Percentiles rank a stretch among this genome's conserved stretches.
phyloP scores from a whole-genome alignment of 2,797 vertebrate species.

The Gymnodraco acuticeps region DNA sequence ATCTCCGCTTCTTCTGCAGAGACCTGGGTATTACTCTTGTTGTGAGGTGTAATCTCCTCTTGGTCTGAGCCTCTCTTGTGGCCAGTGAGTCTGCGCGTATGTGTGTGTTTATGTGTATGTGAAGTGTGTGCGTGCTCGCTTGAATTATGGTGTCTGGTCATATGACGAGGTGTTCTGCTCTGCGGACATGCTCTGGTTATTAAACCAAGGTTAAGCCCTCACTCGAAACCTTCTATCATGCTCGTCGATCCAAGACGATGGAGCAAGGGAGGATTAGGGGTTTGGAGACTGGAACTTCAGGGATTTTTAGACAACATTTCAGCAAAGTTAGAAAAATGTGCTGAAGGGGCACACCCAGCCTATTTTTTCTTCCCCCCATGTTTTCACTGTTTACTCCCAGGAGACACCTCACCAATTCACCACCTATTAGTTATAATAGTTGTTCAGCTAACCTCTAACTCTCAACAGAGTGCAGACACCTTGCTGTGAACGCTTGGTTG shows the following conservation, averaged over 20 bases:
- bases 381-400: conserved; percentile 33
- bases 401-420: conserved; percentile 14
- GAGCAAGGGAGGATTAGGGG: conserved; percentile 76
- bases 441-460: conserved; percentile 29
- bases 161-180: conserved; percentile 75
- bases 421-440: conserved; percentile 23
- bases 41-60: conserved; percentile 76
- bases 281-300: conserved; percentile 70
- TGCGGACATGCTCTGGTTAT: conserved; percentile 75
- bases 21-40: conserved; percentile 75
- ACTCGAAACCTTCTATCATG: conserved; percentile 78
- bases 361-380: conserved; percentile 1
- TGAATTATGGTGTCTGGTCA: conserved; percentile 71
- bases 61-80: conserved; percentile 61
- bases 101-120: conserved; percentile 38
- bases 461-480: conserved; percentile 8
- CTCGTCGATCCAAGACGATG: conserved; percentile 72
- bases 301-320: conserved; percentile 66
- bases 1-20: conserved; percentile 72
- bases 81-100: conserved; percentile 34
- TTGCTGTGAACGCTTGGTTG: conserved; percentile 5
- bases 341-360: conserved; percentile 30
- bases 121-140: conserved; percentile 27
- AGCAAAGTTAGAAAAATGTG: conserved; percentile 63
- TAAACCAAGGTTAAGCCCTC: conserved; percentile 81